Evolutionary conservation across 2,797 vertebrate species (phyloP), one percentile per base, ranked within the genome.

Genomic region (Danio tinwini): DNA sequence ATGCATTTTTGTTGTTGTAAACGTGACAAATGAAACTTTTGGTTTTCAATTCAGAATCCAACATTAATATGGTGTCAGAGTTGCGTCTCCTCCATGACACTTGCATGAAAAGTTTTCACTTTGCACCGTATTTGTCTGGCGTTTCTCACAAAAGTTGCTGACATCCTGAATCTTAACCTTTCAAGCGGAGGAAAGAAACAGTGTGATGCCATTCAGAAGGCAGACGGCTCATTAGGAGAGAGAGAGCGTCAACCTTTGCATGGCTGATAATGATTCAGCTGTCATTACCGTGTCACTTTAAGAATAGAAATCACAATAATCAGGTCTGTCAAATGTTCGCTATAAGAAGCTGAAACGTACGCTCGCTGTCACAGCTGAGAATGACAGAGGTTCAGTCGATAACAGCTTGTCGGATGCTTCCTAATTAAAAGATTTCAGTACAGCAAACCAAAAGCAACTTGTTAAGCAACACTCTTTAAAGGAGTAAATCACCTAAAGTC

Each of bases 241-340:
- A 61, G 64, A 29, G 72, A 76, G 71, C 53, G 68, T 76, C 83
- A 86, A 74, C 68, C 65, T 84, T 78, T 83, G 65, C 84, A 80
- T 62, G 70, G 73, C 71, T 78, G 81, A 78, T 84, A 83, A 85
- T 80, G 78, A 78, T 81, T 83, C 74, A 40, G 68, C 65, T 85
- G 85, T 83, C 82, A 80, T 81, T 55, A 59, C 69, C 59, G 17
- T 81, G 82, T 81, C 82, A 29, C 47, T 85, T 82, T 78, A 74
- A 65, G 64, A 76, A 83, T 65, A 80, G 82, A 84, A 80, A 78
- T 82, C 80, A 74, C 45, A 74, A 83, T 84, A 85, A 85, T 85
- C 81, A 83, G 52, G 40, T 72, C 82, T 81, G 81, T 84, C 79
- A 69, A 68, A 59, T 42, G 73, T 69, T 65, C 62, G 39, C 56